Conservation (phyloP, 2,113 vertebrate genomes). For the Otis tarda region DNA sequence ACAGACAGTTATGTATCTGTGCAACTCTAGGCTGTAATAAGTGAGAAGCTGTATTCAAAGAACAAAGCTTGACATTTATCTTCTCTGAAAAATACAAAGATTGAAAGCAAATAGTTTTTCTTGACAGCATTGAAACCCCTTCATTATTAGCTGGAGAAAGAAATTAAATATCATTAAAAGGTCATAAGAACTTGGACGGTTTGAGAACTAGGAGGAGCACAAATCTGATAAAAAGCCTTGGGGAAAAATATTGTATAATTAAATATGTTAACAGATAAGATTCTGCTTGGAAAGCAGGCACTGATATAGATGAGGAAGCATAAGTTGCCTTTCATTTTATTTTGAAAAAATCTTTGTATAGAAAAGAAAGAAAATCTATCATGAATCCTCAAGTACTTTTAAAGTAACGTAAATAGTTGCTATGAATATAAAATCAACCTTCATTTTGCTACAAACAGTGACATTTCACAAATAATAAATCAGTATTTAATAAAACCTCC, state of each 20-base stretch:
- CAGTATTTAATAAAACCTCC: not conserved
- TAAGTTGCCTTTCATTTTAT: not conserved
- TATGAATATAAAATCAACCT: not conserved
- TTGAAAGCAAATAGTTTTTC: not conserved
- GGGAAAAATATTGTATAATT: not conserved
- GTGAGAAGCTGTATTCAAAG: not conserved
- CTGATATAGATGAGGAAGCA: not conserved
- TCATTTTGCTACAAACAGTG: not conserved
- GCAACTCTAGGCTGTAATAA: not conserved
- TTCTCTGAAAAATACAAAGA: not conserved
- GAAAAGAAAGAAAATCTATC: not conserved
- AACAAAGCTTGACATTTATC: conserved; percentile 38
- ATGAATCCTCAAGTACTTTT: not conserved
- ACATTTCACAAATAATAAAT: not conserved
- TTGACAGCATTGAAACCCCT: not conserved
- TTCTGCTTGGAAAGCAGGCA: not conserved
- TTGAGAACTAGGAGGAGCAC: not conserved
- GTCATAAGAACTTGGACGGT: not conserved
- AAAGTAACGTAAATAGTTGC: not conserved
- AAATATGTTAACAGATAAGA: not conserved
- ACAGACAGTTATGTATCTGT: not conserved
- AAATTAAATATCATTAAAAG: conserved; percentile 12
- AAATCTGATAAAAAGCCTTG: not conserved
- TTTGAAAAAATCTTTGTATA: not conserved
- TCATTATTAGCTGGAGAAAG: not conserved